These are phyloP conservation scores for Tetramorium alpestre DNA, from an alignment of 1,140 invertebrate species.

Conservation along the genomic window DNA sequence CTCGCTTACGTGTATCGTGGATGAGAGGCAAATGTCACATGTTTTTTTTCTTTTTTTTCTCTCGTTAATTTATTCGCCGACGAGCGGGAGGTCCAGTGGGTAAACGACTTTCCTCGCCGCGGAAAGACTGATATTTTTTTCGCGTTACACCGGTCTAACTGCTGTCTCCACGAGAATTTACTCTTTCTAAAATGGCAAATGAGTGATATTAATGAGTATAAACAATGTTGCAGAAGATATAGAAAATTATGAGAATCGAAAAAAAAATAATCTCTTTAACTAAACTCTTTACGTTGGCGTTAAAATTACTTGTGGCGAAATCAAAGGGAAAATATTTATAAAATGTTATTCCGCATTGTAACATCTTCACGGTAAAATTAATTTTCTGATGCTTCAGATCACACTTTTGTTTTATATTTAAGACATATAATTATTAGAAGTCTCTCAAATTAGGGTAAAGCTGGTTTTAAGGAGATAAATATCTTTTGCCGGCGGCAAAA, in stretches of 20 bases:
- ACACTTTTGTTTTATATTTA: neutral
- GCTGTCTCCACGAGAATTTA: neutral
- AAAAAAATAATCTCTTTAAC: too few relatives aligned
- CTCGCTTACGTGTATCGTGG: too few relatives aligned
- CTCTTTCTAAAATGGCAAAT: neutral
- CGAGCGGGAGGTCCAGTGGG: neutral
- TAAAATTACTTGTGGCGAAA: neutral
- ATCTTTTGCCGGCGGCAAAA: neutral
- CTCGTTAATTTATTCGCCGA: neutral
- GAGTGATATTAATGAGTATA: neutral
- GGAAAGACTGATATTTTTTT: constrained; percentile 1
- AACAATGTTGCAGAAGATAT: neutral
- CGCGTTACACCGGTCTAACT: neutral
- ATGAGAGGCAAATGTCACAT: neutral
- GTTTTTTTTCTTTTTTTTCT: neutral
- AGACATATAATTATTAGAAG: neutral
- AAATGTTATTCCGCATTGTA: neutral
- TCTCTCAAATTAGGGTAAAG: neutral
- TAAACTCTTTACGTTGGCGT: neutral
- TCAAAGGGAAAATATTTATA: neutral
- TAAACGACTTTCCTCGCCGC: neutral
- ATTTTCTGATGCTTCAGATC: neutral
- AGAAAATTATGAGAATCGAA: neutral
- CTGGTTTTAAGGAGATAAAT: neutral
- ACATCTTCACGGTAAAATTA: neutral